phyloP scores from a whole-genome alignment of 2,797 vertebrate genomes.

The Heliangelus exortis region DNA sequence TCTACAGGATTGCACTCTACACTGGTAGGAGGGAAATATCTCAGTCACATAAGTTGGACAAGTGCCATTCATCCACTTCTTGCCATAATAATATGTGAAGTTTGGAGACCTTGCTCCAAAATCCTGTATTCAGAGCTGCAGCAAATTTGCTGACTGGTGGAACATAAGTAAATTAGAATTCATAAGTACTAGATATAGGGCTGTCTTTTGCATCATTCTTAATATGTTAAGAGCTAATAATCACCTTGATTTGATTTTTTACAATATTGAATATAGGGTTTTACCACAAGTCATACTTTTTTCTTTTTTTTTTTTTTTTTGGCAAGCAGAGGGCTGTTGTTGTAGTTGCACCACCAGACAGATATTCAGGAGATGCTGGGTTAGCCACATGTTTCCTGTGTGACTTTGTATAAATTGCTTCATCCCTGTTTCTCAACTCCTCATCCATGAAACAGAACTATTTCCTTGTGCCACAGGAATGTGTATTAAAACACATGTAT shows the following conservation, averaged over 20 bases:
- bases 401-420: constrained; percentile 36
- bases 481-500: neutral
- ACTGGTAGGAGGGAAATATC: neutral
- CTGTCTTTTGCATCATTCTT: neutral
- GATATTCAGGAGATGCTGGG: neutral
- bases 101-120: neutral
- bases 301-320: neutral
- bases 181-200: neutral
- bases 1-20: neutral
- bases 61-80: neutral
- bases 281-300: neutral
- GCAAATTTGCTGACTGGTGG: neutral
- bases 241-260: neutral
- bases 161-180: neutral
- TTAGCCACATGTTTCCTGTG: constrained; percentile 39
- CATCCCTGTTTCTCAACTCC: constrained; percentile 38
- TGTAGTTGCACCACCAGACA: neutral
- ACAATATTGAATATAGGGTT: neutral
- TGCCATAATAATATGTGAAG: neutral
- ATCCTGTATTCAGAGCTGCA: neutral
- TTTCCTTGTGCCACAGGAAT: neutral
- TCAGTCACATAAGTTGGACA: neutral
- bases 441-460: constrained; percentile 2
- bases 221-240: neutral
- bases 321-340: neutral